phyloP scores from a whole-genome alignment of 2,113 vertebrate species.

The Anhinga anhinga region DNA sequence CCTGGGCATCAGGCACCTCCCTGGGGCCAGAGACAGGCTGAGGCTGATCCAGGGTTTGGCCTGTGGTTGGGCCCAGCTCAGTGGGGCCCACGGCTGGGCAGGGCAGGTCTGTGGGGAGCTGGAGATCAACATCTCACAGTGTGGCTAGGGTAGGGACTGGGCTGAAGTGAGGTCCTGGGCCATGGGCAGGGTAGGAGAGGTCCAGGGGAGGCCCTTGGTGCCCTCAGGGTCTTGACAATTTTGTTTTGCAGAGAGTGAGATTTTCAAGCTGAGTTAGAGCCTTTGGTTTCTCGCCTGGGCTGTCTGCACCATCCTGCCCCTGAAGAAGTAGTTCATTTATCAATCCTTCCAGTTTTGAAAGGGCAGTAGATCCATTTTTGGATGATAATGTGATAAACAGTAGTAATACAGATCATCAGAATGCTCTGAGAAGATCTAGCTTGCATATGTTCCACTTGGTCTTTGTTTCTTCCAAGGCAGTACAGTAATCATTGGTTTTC shows the following conservation, averaged over 20 bases:
- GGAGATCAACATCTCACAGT: background rate
- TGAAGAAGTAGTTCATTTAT: background rate
- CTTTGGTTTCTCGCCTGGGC: fast-evolving
- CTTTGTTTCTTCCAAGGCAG: background rate
- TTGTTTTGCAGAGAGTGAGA: background rate
- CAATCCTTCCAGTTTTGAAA: background rate
- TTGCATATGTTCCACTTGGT: fast-evolving
- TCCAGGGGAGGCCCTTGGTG: background rate
- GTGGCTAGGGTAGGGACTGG: background rate
- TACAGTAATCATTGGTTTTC: background rate
- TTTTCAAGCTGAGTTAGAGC: background rate
- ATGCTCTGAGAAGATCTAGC: background rate
- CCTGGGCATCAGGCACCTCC: fast-evolving
- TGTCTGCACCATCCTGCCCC: background rate
- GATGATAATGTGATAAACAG: background rate
- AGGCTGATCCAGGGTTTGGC: too few relatives aligned
- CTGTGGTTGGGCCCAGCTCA: fast-evolving
- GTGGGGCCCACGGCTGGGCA: background rate
- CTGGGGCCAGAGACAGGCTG: background rate
- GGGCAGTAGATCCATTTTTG: fast-evolving
- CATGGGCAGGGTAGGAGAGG: background rate
- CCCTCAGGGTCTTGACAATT: background rate
- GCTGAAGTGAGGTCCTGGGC: background rate
- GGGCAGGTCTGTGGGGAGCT: background rate
- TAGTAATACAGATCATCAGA: background rate